Percentiles rank a stretch among this genome's conserved stretches.
These are phyloP conservation scores for Furcula furcula DNA, from an alignment of 2,888 invertebrate species.

Conservation along the genomic window DNA sequence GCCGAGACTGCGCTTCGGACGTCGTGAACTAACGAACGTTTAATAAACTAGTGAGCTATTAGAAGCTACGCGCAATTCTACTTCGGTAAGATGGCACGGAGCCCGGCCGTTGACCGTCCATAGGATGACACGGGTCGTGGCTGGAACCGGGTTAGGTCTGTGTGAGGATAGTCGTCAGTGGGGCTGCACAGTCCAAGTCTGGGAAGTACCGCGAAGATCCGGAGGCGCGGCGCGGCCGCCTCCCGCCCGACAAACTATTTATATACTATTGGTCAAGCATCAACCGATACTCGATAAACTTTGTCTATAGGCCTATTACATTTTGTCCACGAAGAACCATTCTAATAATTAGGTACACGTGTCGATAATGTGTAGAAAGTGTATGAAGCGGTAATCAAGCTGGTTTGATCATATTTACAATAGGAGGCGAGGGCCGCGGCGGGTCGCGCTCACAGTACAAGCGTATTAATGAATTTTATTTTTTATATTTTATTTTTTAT, in stretches of 20 bases:
- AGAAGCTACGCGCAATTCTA: constrained; percentile 6
- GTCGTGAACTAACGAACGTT: constrained; percentile 19
- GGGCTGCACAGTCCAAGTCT: constrained; percentile 4
- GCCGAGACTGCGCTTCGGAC: constrained; percentile 23
- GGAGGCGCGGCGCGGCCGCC: constrained; percentile 15
- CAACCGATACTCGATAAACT: constrained; percentile 33
- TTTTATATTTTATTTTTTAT: constrained; percentile 32
- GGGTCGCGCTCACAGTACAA: constrained; percentile 51
- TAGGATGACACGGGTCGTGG: constrained; percentile 5
- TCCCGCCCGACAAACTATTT: constrained; percentile 39
- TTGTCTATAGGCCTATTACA: constrained; percentile 52
- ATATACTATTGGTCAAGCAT: constrained; percentile 36
- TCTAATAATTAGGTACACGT: constrained; percentile 53
- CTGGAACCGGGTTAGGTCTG: not conserved
- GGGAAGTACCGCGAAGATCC: too few relatives aligned
- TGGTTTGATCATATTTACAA: constrained; percentile 65
- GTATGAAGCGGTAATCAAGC: constrained; percentile 67
- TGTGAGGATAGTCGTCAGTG: too few relatives aligned
- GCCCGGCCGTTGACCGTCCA: constrained; percentile 1
- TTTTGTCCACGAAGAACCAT: constrained; percentile 45
- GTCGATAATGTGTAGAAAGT: constrained; percentile 66
- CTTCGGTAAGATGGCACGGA: constrained; percentile 4
- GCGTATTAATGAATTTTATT: constrained; percentile 56
- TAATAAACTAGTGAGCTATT: constrained; percentile 9
- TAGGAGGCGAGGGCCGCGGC: constrained; percentile 43